These are phyloP conservation scores for Champsocephalus gunnari DNA, from an alignment of 2,797 vertebrate genomes.

Conservation along the genomic window DNA sequence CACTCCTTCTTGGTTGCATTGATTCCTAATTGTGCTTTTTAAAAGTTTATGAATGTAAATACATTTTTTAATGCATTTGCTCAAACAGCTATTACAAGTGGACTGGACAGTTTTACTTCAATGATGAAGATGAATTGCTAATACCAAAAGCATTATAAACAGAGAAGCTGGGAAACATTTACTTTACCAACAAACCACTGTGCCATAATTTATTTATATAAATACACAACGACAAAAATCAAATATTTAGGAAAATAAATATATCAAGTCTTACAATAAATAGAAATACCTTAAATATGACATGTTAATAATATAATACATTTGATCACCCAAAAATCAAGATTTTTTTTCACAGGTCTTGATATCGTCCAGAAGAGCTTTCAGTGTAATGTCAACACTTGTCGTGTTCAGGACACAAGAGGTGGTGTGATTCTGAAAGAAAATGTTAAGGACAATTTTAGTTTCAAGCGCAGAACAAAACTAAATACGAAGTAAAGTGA, in stretches of 20 bases:
- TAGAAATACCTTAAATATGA: constrained; percentile 42
- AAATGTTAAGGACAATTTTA: constrained; percentile 7
- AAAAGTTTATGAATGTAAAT: too few relatives aligned
- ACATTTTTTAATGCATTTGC: too few relatives aligned
- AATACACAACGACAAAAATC: constrained; percentile 41
- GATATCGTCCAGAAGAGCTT: fast-evolving
- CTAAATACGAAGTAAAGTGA: too few relatives aligned
- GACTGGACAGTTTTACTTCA: constrained; percentile 1
- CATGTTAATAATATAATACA: background rate
- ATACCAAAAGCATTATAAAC: background rate
- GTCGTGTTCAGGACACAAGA: fast-evolving
- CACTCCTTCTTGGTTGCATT: constrained; percentile 7
- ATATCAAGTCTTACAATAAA: constrained; percentile 51
- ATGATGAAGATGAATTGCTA: background rate
- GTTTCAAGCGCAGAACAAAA: background rate
- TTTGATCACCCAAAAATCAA: background rate
- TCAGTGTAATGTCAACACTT: fast-evolving
- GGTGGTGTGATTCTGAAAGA: background rate
- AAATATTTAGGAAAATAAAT: constrained; percentile 40
- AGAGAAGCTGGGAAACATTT: background rate
- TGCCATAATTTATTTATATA: constrained; percentile 60
- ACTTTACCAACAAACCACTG: background rate
- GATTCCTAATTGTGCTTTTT: constrained; percentile 1
- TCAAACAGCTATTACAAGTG: constrained; percentile 1
- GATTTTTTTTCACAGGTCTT: fast-evolving